A percentile compares a stretch with the other conserved stretches of the same genome.
Evolutionary conservation across 2,797 vertebrate species (phyloP).

Genomic region (Siniperca obscura): DNA sequence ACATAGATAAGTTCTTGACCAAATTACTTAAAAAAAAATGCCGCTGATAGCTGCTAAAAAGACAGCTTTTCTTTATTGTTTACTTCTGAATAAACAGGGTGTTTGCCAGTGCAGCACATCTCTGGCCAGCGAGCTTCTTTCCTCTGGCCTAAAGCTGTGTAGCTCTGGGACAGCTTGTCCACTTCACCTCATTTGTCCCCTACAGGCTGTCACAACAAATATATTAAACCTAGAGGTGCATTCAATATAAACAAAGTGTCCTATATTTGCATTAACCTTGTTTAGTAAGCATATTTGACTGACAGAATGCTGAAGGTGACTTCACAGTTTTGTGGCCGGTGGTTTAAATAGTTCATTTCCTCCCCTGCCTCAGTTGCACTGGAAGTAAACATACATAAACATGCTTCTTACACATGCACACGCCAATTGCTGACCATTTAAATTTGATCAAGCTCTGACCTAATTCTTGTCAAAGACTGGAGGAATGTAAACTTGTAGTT

Average conservation of each 20-base stretch:
- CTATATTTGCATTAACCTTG: slow-evolving; percentile 10
- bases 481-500: no score
- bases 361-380: not conserved
- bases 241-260: not conserved
- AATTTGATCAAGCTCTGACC: not conserved
- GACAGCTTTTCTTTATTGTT: slow-evolving; percentile 36
- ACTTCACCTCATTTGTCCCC: slow-evolving; percentile 56
- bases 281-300: not conserved
- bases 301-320: slow-evolving; percentile 6
- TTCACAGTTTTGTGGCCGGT: not conserved
- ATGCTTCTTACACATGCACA: not conserved
- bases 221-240: slow-evolving; percentile 25
- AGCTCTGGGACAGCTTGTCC: slow-evolving; percentile 38
- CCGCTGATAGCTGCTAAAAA: slow-evolving; percentile 10
- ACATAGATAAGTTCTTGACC: not conserved
- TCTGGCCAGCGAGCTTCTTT: slow-evolving; percentile 41
- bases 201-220: slow-evolving; percentile 45
- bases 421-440: not conserved
- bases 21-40: not conserved
- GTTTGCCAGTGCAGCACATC: slow-evolving; percentile 56
- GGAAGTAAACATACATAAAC: not conserved
- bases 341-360: not conserved
- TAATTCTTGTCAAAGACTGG: not conserved
- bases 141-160: slow-evolving; percentile 18
- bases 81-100: slow-evolving; percentile 45